Base-by-base conservation (phyloP, 2,888 invertebrate genomes). In the Teinopalpus imperialis region DNA sequence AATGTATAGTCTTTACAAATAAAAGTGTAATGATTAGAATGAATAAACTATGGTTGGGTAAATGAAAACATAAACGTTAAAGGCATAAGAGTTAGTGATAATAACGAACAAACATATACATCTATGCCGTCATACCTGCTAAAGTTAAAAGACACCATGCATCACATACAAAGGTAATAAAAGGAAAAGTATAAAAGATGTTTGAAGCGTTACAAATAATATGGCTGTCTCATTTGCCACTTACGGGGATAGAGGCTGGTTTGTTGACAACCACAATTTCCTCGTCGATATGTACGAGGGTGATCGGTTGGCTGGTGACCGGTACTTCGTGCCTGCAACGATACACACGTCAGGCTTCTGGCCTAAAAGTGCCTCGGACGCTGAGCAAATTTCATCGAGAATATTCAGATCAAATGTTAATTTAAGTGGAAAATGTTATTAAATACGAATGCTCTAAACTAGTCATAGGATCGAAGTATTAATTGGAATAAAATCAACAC, bases 181-280 rank as follows among this genome's bases (percentile, higher is more conserved):
- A 51, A 57, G 52, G 54, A 52, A 55, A 47, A 57, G 60, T 49
- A 44, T 52, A 94, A 91, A 63, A 90, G 90, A 90, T 69, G 76
- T 91, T 58, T 94, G 92, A 76, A 95, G 94, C 94, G 92, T 39
- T 94, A 94, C 90, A 94, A 71, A 79, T 74, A 74, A 63, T 65
- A 93, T 93, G 93, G 93, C 93, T 88, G 93, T 93, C 93, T 91
- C 93, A 92, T 90, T 92, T 92, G 94, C 94, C 94, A 96, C 96
- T 97, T 96, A 98, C 97, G 90, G 98, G 99, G 92, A 99, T 97
- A 90, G 98, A 98, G 90, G 98, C 96, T 86, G 99, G 98, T 94
- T 99, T 99, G 94, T 99, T 97, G 90, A 99, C 97, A 90, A 99
- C 99, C 91, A 99, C 94, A 91, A 99, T 93, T 92, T 99, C 98